Conservation (phyloP, 2,113 vertebrate genomes). For the Varanus komodoensis region DNA sequence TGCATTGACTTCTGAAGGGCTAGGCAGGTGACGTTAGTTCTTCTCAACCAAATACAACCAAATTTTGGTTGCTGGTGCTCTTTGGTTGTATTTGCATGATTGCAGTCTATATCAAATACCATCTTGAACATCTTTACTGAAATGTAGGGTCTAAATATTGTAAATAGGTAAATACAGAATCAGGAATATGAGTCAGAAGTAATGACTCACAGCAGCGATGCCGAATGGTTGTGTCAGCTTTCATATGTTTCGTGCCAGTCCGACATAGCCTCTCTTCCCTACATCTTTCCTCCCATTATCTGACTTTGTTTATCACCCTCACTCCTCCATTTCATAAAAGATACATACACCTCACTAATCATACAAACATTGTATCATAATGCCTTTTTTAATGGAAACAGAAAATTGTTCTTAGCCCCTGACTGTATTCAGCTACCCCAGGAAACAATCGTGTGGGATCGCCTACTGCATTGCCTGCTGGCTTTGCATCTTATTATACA, state of each 20-base stretch:
- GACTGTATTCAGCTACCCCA: conserved; percentile 60
- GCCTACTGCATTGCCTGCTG: conserved; percentile 47
- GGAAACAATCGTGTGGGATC: conserved; percentile 40
- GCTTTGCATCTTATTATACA: conserved; percentile 66
- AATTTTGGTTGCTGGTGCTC: neutral
- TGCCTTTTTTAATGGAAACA: conserved; percentile 55
- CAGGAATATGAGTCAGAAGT: neutral
- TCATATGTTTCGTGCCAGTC: conserved; percentile 42
- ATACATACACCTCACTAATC: conserved; percentile 14
- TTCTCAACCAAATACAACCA: neutral
- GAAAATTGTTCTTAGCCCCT: conserved; percentile 51
- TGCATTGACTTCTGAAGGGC: neutral
- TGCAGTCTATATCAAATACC: neutral
- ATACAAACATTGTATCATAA: conserved; percentile 17
- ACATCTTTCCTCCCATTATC: neutral
- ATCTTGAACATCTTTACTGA: neutral
- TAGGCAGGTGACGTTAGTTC: neutral
- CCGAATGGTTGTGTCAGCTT: conserved; percentile 61
- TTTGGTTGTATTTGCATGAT: neutral
- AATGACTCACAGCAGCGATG: neutral
- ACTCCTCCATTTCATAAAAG: neutral
- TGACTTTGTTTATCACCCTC: conserved; percentile 23
- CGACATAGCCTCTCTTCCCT: neutral
- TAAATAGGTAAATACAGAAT: neutral
- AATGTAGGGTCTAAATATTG: neutral